Conservation (phyloP, 1,140 invertebrate species). For the Bombus pascuorum region DNA sequence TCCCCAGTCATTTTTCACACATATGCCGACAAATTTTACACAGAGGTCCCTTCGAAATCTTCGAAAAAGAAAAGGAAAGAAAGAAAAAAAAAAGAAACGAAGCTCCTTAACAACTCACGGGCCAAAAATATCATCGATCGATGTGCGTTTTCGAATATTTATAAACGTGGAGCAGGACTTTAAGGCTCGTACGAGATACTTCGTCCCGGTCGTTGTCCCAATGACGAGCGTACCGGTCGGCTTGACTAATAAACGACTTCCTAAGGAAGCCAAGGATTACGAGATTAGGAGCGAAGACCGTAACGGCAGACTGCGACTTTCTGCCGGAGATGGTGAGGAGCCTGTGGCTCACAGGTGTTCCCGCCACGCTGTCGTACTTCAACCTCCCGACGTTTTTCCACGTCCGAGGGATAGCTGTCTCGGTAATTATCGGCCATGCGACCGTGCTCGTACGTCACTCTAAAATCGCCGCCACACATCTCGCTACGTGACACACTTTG, state of each 20-base stretch:
- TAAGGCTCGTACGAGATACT: constrained; percentile 52
- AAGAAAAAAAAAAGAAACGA: neutral
- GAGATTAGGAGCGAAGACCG: constrained; percentile 76
- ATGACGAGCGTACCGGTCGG: constrained; percentile 51
- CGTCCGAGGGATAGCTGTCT: constrained; percentile 46
- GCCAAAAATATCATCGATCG: constrained; percentile 42
- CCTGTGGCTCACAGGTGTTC: constrained; percentile 70
- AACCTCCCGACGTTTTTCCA: constrained; percentile 51
- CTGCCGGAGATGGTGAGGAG: constrained; percentile 50
- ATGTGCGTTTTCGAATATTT: constrained; percentile 46
- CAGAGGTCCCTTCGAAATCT: neutral
- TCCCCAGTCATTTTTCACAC: neutral
- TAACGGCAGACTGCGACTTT: constrained; percentile 59
- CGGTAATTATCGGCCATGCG: constrained; percentile 65
- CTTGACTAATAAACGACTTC: constrained; percentile 82
- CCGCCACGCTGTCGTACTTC: constrained; percentile 58
- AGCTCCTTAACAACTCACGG: neutral
- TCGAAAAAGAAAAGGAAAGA: neutral
- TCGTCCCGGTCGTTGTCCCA: constrained; percentile 42
- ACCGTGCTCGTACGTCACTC: constrained; percentile 62
- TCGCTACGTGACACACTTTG: constrained; percentile 63
- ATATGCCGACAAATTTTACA: neutral
- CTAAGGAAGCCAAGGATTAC: constrained; percentile 82
- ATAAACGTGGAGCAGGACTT: constrained; percentile 37
- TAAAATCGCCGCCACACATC: constrained; percentile 24